phyloP scores from a whole-genome alignment of 2,797 vertebrate genomes.

The Microtus agrestis region DNA sequence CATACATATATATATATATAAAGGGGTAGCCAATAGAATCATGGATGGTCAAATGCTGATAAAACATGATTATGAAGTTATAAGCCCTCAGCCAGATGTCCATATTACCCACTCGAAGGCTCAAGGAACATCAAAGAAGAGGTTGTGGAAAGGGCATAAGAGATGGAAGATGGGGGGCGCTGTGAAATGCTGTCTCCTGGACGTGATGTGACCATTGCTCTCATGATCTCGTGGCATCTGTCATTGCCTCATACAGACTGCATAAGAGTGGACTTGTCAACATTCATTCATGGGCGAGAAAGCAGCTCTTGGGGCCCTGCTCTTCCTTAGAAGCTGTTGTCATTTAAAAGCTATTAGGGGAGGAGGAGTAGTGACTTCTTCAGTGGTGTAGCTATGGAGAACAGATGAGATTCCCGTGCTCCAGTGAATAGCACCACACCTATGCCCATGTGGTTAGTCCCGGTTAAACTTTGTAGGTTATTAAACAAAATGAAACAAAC shows the following conservation, averaged over 20 bases:
- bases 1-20: not conserved
- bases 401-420: not conserved
- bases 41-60: not conserved
- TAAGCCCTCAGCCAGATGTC: too few relatives aligned
- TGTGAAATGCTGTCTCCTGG: not conserved
- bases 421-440: not conserved
- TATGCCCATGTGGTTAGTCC: not conserved
- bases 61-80: not conserved
- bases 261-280: not conserved
- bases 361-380: not conserved
- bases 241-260: not conserved
- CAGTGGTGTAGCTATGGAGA: not conserved
- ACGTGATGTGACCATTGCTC: not conserved
- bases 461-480: not conserved
- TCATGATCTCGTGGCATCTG: too few relatives aligned
- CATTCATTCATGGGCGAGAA: not conserved
- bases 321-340: not conserved
- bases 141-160: too few relatives aligned
- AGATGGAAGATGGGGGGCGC: too few relatives aligned
- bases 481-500: not conserved
- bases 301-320: not conserved
- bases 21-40: not conserved
- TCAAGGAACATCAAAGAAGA: too few relatives aligned
- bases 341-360: not conserved
- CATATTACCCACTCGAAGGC: too few relatives aligned